Base-by-base conservation (phyloP, 1,140 invertebrate genomes). In the Camponotus vicinus region DNA sequence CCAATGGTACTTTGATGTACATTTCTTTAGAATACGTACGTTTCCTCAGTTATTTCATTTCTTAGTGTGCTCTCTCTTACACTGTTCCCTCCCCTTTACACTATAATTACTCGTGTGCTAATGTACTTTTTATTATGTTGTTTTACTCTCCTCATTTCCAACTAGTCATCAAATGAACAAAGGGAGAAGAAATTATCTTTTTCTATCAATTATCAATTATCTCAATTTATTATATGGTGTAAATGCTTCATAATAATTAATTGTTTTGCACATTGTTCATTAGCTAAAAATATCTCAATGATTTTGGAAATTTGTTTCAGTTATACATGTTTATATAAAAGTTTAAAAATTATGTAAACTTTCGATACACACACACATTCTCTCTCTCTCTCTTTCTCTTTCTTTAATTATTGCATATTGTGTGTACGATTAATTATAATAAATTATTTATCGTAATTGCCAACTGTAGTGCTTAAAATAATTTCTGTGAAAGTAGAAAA, bases 21-120 rank as follows among this genome's bases (percentile, higher is more conserved):
- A 83, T 83, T 83, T 83, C 79, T 83, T 83, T 83, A 83, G 79
- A 83, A 83, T 83, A 73, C 55, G 69, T 83, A 83, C 40, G 75
- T 61, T 85, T 80, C 80, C 84, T 61, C 76, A 66, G 66, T 85
- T 75, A 83, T 75, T 69, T 49, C 27, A 27, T 27, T 27, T 27
- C 27, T 27, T 27, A 27, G 37, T 80, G 40, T 40, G 42, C 21
- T 9, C 15, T 32, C 49, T 83, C 55, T 67, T 21, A n/a, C 7
- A 63, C 57, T 63, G 11, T 34, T n/a, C 32, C 52, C 32, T 21
- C 61, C 34, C 61, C 63, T 63, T 86, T 40, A 6, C 27, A 11
- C 69, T 75, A 83, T 83, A 83, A 83, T 75, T 75, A 75, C 79
- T 57, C 21, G 79, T 75, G 79, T 83, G 79, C 55, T 83, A 83